These are phyloP conservation scores for Brachionus plicatilis DNA, from an alignment of 1,140 invertebrate species.

Conservation along the genomic window DNA sequence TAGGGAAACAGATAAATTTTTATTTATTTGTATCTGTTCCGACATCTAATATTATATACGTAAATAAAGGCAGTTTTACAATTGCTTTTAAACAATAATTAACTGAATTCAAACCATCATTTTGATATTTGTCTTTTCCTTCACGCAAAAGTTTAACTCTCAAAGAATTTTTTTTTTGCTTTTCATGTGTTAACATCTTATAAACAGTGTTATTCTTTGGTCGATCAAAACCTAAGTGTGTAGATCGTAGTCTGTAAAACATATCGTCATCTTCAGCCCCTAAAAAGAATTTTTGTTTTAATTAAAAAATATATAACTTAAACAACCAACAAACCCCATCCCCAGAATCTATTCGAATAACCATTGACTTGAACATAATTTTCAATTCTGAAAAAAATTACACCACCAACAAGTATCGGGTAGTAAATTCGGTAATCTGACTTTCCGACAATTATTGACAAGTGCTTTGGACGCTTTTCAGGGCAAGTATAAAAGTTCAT, in stretches of 20 bases:
- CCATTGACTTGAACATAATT: not conserved
- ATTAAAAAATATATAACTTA: not conserved
- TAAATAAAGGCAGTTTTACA: conserved; percentile 52
- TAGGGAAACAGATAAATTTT: too few species aligned
- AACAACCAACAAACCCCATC: not conserved
- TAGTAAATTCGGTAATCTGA: not conserved
- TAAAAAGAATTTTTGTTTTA: not conserved
- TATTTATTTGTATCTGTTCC: conserved; percentile 44
- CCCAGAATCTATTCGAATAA: conserved; percentile 15
- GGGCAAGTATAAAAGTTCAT: not conserved
- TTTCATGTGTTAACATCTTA: not conserved
- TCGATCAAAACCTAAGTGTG: not conserved
- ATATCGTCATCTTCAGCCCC: conserved; percentile 37
- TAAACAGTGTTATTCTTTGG: not conserved
- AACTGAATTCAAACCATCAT: conserved; percentile 59
- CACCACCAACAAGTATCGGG: conserved; percentile 3
- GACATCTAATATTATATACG: conserved; percentile 58
- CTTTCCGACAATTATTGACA: not conserved
- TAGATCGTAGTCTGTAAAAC: not conserved
- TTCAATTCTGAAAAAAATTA: not conserved
- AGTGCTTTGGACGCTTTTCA: not conserved
- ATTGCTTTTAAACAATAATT: conserved; percentile 52
- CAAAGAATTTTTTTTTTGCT: not conserved
- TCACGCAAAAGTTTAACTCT: conserved; percentile 54
- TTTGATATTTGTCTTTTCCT: conserved; percentile 53